phyloP scores from a whole-genome alignment of 2,888 invertebrate genomes.

The Athripsodes cinereus region DNA sequence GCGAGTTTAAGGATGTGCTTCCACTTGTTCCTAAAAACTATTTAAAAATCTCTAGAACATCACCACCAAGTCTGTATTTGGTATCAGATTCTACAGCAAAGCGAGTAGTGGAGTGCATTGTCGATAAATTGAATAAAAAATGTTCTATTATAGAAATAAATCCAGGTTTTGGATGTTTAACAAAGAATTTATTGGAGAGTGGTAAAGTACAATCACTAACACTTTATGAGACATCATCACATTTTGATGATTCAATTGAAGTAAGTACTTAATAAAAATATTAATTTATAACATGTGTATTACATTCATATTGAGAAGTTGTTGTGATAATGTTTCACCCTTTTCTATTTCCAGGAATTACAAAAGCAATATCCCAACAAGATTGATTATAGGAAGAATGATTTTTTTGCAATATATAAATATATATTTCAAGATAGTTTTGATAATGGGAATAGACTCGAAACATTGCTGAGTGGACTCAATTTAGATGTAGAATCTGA shows the following conservation, averaged over 20 bases:
- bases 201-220: constrained; percentile 47
- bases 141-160: constrained; percentile 58
- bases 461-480: constrained; percentile 48
- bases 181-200: constrained; percentile 50
- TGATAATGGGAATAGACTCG: constrained; percentile 49
- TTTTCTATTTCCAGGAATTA: constrained; percentile 34
- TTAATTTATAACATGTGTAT: background rate
- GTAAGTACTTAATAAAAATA: background rate
- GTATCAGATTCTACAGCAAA: constrained; percentile 41
- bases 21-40: background rate
- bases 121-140: constrained; percentile 33
- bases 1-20: background rate
- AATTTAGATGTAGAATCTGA: constrained; percentile 36
- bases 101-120: constrained; percentile 37
- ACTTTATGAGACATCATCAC: constrained; percentile 52
- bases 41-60: constrained; percentile 30
- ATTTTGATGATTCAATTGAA: constrained; percentile 36
- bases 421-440: constrained; percentile 52
- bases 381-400: constrained; percentile 44
- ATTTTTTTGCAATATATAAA: constrained; percentile 55
- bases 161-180: constrained; percentile 62
- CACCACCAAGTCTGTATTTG: constrained; percentile 42
- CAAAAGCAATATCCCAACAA: constrained; percentile 38
- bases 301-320: too few species aligned
- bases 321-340: background rate